Base-by-base conservation (phyloP, 2,113 vertebrate genomes). In the Oncorhynchus mykiss region DNA sequence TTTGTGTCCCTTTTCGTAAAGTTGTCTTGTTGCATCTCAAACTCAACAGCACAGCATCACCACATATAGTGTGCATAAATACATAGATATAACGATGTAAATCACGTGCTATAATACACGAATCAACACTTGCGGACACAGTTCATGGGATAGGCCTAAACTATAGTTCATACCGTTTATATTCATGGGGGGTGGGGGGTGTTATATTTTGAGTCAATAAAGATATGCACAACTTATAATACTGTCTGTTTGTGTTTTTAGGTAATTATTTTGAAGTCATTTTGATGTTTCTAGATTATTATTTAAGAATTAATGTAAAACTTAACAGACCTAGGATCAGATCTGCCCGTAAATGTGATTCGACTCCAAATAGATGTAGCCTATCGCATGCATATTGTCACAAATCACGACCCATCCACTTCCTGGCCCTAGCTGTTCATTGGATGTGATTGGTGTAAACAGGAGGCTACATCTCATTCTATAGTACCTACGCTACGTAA, bases 151-250 rank as follows among this genome's bases (percentile, higher is more conserved):
- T 45, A 12, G 39, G 65, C 14, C 27, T 54, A 54, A 18, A 5
- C 51, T 54, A 54, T 4, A 54, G 16, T 18, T 54, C 51, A 18
- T 54, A 54, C 14, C 12, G 51, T 18, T 54, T 18, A 54, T 14
- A 54, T 54, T 54, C 5, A 54, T 18, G 68, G 48, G 14, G 49
- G n/a, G n/a, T n/a, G 13, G 49, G 49, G 16, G 51, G 91, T 88
- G 91, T 89, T 91, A 92, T 92, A 91, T 91, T 69, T 64, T 83
- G 86, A 89, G 83, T 87, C 89, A 92, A 89, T 92, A 91, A 92
- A 91, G 82, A 85, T 88, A 87, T 88, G 88, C 86, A 87, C 87
- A 84, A 4, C 86, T 22, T 22, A 24, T 20, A 48, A 11, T 49
- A 39, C 24, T 73, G n/a, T 60, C 29, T 29, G 67, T 60, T 22